Percentiles rank a stretch among this genome's conserved stretches.
Conservation (phyloP, 2,113 vertebrate genomes). For the Podiceps cristatus region DNA sequence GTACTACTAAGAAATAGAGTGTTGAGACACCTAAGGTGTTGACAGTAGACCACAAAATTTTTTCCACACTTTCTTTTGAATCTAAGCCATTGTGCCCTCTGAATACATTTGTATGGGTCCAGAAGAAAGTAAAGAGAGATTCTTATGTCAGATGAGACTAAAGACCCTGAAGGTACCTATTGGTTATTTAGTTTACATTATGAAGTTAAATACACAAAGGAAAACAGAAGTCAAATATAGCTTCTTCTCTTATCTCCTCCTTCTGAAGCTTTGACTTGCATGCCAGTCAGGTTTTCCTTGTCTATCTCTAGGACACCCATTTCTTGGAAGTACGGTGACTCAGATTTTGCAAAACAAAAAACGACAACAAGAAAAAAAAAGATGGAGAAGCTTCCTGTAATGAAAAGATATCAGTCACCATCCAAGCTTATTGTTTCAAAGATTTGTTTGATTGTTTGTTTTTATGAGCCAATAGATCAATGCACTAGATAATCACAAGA, state of each 20-base stretch:
- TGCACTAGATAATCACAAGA: neutral
- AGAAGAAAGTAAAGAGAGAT: neutral
- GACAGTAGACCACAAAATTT: neutral
- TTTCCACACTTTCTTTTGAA: neutral
- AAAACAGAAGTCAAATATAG: neutral
- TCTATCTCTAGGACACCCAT: neutral
- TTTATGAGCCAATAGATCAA: neutral
- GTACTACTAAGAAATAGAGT: neutral
- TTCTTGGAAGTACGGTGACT: neutral
- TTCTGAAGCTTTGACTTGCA: neutral
- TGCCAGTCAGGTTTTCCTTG: neutral
- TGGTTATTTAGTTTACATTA: neutral
- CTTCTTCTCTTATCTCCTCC: neutral
- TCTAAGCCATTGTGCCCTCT: neutral
- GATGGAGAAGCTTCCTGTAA: neutral
- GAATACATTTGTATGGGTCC: neutral
- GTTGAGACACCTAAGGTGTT: neutral
- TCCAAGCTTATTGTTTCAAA: neutral
- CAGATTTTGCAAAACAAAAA: neutral
- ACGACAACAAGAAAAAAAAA: neutral
- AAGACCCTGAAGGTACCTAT: neutral
- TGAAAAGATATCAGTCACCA: neutral
- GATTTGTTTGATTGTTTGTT: neutral
- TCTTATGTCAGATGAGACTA: neutral
- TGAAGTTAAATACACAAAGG: neutral